These are phyloP conservation scores for Rhynchomys soricoides DNA, from an alignment of 2,113 vertebrate genomes.

Conservation along the genomic window DNA sequence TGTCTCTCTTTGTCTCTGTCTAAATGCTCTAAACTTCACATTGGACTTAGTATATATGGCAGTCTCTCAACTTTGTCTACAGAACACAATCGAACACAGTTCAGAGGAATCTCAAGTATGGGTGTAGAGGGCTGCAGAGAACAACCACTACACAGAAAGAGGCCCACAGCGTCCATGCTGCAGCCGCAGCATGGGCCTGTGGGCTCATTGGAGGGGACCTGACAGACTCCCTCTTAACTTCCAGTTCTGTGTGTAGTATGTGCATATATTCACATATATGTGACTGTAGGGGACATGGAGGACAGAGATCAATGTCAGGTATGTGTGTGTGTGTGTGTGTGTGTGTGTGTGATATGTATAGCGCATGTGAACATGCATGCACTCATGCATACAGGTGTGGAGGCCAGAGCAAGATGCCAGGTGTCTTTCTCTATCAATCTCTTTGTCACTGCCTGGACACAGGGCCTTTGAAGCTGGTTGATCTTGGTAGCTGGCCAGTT, in stretches of 20 bases:
- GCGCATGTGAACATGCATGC: not conserved
- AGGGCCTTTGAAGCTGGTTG: not conserved
- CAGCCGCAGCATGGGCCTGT: not conserved
- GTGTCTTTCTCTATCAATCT: not conserved
- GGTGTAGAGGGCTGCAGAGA: not conserved
- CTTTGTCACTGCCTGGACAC: not conserved
- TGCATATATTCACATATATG: not conserved
- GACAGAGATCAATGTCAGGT: not conserved
- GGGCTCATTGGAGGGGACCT: not conserved
- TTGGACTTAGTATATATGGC: not conserved
- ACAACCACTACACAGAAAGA: not conserved
- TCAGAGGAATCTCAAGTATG: slow-evolving; percentile 14
- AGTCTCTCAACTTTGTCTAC: not conserved
- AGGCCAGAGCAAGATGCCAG: not conserved
- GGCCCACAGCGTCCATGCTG: not conserved
- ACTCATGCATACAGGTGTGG: not conserved
- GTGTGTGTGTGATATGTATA: not conserved
- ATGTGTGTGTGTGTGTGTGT: not conserved
- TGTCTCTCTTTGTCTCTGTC: not conserved
- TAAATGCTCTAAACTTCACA: not conserved
- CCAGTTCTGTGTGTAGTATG: not conserved
- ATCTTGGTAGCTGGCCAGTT: not conserved
- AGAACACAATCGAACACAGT: slow-evolving; percentile 33
- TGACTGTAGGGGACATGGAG: not conserved
- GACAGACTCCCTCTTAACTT: not conserved